Evolutionary conservation across 1,140 invertebrate species (phyloP), one percentile per base, ranked within the genome.

Genomic region (Drosophila suzukii): DNA sequence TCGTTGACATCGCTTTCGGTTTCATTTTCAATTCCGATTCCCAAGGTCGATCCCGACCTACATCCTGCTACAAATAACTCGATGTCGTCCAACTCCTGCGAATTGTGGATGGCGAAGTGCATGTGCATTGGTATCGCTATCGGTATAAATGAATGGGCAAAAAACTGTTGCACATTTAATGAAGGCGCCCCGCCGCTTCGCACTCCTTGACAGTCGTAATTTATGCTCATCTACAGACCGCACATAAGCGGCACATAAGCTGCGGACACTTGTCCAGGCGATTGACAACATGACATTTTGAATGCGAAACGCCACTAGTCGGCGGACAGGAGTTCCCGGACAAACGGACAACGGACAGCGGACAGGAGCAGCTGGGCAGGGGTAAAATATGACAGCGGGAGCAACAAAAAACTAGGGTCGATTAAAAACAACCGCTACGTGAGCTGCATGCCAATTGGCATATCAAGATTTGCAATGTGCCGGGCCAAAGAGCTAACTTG

Each of bases 251-350:
- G 72, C 62, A 68, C 41, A 68, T 70, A 41, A 58, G 79, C 80
- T 76, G 66, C 54, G 67, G 66, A 71, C 54, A 72, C 50, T 72
- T 76, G 66, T 54, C 66, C 49, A 57, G 44, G 66, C 82, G 83
- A 86, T 86, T 86, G 82, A 86, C 83, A 86, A 85, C 66, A 77
- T 85, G 77, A 84, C 81, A 85, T 86, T 86, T 86, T 66, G 78
- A 86, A 86, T 88, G 83, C 75, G 66, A 63, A 68, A 67, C 57
- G 56, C 74, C 63, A 77, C 61, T 58, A 68, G 75, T 61, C 62
- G 79, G 44, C 43, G 61, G 65, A 68, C 83, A 71, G 55, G 38
- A 71, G 70, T 49, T 51, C 39, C 57, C 38, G 67, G 67, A 50
- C 65, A 43, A 61, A 10, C 1, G 61, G 55, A 60, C 70, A 57